Evolutionary conservation across 2,888 invertebrate species (phyloP).

Genomic region (Agrochola litura): DNA sequence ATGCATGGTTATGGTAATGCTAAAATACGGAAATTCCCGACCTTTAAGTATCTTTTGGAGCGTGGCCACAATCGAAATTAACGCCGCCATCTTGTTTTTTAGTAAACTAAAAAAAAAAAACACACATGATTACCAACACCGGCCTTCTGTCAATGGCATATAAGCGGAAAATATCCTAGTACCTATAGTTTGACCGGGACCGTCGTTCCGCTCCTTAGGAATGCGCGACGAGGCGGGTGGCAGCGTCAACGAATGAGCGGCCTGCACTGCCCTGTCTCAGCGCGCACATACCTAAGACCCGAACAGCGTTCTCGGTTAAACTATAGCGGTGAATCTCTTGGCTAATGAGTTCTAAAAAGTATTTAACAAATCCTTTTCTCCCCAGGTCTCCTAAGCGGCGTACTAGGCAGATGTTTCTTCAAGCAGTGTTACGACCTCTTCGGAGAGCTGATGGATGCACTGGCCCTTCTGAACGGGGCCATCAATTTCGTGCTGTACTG

Average conservation of each 20-base stretch:
- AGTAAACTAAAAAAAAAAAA: too few species aligned
- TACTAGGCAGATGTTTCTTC: conserved; percentile 93
- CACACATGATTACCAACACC: too few species aligned
- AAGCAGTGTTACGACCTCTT: conserved; percentile 94
- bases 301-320: too few species aligned
- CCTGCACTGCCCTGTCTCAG: too few species aligned
- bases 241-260: too few species aligned
- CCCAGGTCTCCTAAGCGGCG: conserved; percentile 91
- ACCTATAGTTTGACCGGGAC: too few species aligned
- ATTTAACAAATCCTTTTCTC: conserved; percentile 22
- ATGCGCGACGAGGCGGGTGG: too few species aligned
- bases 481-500: conserved; percentile 98
- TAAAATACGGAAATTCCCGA: too few species aligned
- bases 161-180: too few species aligned
- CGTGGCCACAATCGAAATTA: background rate
- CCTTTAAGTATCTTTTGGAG: background rate
- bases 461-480: conserved; percentile 97
- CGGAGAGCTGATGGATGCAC: conserved; percentile 96
- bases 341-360: background rate
- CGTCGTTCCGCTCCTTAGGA: too few species aligned
- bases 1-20: background rate
- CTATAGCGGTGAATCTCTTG: background rate
- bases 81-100: background rate
- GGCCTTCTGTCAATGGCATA: too few species aligned
- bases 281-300: too few species aligned